These are phyloP conservation scores for Umimayanthus kanabou DNA, from an alignment of 92 coral and sea anemone genomes.

Conservation along the genomic window DNA sequence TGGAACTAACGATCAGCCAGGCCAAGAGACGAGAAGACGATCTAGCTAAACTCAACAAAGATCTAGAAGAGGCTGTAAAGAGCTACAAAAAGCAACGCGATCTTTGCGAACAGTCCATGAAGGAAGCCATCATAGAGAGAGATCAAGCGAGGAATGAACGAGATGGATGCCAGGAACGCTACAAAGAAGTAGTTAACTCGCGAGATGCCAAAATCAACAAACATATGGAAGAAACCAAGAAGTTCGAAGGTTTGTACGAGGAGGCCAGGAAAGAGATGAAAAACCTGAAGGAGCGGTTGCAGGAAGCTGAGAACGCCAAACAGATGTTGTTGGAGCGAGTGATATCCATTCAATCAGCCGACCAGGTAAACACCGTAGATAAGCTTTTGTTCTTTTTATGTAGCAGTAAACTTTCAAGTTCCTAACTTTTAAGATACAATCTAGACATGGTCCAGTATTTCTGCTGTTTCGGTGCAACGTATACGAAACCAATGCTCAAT, in stretches of 20 bases:
- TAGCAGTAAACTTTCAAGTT: constrained; percentile 11
- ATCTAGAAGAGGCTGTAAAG: constrained; percentile 70
- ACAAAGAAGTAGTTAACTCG: constrained; percentile 66
- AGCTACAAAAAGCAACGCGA: constrained; percentile 87
- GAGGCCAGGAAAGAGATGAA: constrained; percentile 67
- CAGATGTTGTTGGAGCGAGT: constrained; percentile 23
- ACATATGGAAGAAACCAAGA: constrained; percentile 77
- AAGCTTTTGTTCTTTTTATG: background rate
- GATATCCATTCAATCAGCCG: constrained; percentile 8
- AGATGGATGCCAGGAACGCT: constrained; percentile 67
- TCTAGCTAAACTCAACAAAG: constrained; percentile 69
- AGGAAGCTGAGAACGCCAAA: constrained; percentile 31
- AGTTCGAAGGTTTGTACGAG: constrained; percentile 74
- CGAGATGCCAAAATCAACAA: constrained; percentile 79
- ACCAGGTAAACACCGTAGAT: constrained; percentile 25
- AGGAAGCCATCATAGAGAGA: constrained; percentile 80
- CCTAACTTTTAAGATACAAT: background rate
- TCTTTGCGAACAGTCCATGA: constrained; percentile 68
- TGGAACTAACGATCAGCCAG: constrained; percentile 70
- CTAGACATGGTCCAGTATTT: too few relatives aligned
- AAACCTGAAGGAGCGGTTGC: constrained; percentile 59
- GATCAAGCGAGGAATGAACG: constrained; percentile 79
- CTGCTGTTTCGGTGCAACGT: too few relatives aligned
- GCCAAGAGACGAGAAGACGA: constrained; percentile 70
- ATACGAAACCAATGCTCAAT: too few relatives aligned